phyloP scores from a whole-genome alignment of 2,797 vertebrate genomes.

The Diplodus puntazzo region DNA sequence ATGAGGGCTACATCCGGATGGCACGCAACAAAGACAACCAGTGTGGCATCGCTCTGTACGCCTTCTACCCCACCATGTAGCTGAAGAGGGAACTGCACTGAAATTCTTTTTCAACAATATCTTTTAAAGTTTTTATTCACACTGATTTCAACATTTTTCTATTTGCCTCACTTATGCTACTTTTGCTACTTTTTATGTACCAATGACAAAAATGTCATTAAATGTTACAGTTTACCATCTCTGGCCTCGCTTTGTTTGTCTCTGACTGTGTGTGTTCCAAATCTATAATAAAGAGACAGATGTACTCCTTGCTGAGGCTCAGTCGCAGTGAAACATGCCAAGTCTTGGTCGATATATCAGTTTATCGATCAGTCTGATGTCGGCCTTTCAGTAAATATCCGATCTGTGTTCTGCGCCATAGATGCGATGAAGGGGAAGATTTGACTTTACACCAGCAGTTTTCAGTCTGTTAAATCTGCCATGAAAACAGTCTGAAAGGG shows the following conservation, averaged over 20 bases:
- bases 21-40: conserved; percentile 88
- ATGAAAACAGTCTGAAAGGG: conserved; percentile 59
- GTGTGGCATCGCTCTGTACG: conserved; percentile 89
- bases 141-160: not conserved
- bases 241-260: not conserved
- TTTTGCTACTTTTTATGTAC: not conserved
- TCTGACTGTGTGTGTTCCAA: not conserved
- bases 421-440: not conserved
- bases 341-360: conserved; percentile 5
- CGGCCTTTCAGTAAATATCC: conserved; percentile 5
- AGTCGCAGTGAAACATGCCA: not conserved
- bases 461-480: conserved; percentile 45
- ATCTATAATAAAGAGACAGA: conserved; percentile 20
- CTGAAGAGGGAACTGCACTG: not conserved
- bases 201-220: not conserved
- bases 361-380: not conserved
- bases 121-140: not conserved
- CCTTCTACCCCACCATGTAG: conserved; percentile 88
- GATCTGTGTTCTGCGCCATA: not conserved
- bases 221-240: not conserved
- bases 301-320: not conserved
- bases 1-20: conserved; percentile 91
- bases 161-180: not conserved
- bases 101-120: not conserved
- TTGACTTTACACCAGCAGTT: conserved; percentile 11